Evolutionary conservation across 1,140 invertebrate species (phyloP).

Genomic region (Piezodorus guildinii): DNA sequence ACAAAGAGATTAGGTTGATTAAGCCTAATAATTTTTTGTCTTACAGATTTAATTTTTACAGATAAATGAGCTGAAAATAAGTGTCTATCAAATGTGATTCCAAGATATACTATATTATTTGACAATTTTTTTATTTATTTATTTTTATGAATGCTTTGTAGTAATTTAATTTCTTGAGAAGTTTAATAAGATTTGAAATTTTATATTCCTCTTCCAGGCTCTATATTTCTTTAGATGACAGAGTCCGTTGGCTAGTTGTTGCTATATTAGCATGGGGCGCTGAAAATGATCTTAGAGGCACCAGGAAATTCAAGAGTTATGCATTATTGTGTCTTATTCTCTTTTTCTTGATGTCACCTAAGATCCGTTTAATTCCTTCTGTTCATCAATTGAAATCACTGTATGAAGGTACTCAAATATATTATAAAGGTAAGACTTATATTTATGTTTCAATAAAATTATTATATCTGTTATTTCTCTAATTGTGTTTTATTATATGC

Average conservation of each 20-base stretch:
- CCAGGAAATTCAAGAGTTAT: neutral
- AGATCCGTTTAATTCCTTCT: neutral
- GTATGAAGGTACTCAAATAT: neutral
- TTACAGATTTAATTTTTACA: too few relatives aligned
- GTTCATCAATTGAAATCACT: neutral
- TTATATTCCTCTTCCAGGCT: neutral
- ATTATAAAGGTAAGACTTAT: neutral
- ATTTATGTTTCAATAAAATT: too few relatives aligned
- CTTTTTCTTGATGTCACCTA: neutral
- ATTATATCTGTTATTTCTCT: too few relatives aligned
- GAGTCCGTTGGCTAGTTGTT: neutral
- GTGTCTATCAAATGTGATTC: too few relatives aligned
- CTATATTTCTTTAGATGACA: slow-evolving; percentile 1
- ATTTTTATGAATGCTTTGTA: too few relatives aligned
- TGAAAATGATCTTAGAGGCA: neutral
- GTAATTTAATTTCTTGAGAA: too few relatives aligned
- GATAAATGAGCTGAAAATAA: too few relatives aligned
- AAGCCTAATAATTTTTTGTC: too few relatives aligned
- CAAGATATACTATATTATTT: too few relatives aligned
- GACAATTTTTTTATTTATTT: too few relatives aligned
- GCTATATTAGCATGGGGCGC: neutral
- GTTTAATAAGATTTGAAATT: neutral
- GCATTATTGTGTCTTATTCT: neutral
- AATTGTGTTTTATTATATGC: too few relatives aligned
- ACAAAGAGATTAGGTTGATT: too few relatives aligned